Conservation (phyloP, 2,888 invertebrate genomes). For the Tenthredo scrophulariae region DNA sequence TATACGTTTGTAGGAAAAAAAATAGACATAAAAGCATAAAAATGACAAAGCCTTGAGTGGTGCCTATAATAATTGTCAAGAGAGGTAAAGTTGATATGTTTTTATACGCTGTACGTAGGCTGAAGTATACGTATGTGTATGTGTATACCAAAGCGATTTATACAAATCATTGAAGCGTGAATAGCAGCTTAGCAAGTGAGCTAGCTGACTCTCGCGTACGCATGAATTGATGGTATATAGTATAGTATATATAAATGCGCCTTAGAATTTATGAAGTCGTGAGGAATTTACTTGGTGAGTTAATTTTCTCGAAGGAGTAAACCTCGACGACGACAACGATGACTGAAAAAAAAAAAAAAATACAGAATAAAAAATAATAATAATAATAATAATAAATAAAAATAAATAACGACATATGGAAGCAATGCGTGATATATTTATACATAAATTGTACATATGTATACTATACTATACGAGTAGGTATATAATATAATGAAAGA, state of each 20-base stretch:
- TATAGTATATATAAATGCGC: not conserved
- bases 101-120: not conserved
- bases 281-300: conserved; percentile 3
- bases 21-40: not conserved
- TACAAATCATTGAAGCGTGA: conserved; percentile 5
- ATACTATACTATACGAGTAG: not conserved
- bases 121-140: not conserved
- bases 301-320: conserved; percentile 9
- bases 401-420: not conserved
- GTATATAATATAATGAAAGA: not conserved
- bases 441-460: too few species aligned
- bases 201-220: not conserved
- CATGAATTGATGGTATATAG: not conserved
- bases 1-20: not conserved
- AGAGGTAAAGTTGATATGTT: conserved; percentile 4
- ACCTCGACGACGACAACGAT: not conserved
- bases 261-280: not conserved
- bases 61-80: not conserved
- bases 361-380: too few species aligned
- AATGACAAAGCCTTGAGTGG: not conserved
- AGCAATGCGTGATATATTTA: not conserved
- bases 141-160: not conserved
- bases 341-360: not conserved
- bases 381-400: too few species aligned
- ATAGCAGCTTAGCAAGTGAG: not conserved